phyloP scores from a whole-genome alignment of 2,888 invertebrate species.

The Caenorhabditis panamensis region DNA sequence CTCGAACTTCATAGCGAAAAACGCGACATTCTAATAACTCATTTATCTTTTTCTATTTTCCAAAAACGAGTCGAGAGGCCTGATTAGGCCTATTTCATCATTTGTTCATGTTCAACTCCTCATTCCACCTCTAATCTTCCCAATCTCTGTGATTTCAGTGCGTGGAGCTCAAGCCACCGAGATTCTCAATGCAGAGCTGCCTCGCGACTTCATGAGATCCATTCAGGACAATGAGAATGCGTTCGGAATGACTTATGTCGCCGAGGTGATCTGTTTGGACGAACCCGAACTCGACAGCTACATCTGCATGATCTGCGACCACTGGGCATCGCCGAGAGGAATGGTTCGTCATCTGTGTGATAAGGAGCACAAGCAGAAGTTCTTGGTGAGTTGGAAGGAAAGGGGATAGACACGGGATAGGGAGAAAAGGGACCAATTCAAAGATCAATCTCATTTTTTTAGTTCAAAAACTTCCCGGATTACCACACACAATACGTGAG shows the following conservation, averaged over 20 bases:
- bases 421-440: no score
- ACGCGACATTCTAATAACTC: no score
- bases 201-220: slow-evolving; percentile 17
- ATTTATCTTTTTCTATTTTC: no score
- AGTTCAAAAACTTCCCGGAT: slow-evolving; percentile 7
- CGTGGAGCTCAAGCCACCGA: slow-evolving; percentile 11
- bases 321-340: slow-evolving; percentile 54
- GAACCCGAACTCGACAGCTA: slow-evolving; percentile 52
- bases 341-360: slow-evolving; percentile 56
- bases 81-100: no score
- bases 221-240: slow-evolving; percentile 21
- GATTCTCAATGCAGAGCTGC: slow-evolving; percentile 25
- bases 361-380: slow-evolving; percentile 35
- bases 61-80: no score
- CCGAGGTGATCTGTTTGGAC: slow-evolving; percentile 62
- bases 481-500: slow-evolving; percentile 14
- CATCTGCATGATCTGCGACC: slow-evolving; percentile 56
- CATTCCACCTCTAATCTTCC: no score
- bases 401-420: no score
- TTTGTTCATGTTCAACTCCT: no score
- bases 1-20: no score
- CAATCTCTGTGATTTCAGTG: no score
- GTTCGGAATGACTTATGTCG: slow-evolving; percentile 20
- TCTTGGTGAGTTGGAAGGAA: no score
- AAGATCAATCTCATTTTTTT: slow-evolving; percentile 5